Conservation (phyloP, 2,113 vertebrate genomes). For the Neodon shergylaensis region DNA sequence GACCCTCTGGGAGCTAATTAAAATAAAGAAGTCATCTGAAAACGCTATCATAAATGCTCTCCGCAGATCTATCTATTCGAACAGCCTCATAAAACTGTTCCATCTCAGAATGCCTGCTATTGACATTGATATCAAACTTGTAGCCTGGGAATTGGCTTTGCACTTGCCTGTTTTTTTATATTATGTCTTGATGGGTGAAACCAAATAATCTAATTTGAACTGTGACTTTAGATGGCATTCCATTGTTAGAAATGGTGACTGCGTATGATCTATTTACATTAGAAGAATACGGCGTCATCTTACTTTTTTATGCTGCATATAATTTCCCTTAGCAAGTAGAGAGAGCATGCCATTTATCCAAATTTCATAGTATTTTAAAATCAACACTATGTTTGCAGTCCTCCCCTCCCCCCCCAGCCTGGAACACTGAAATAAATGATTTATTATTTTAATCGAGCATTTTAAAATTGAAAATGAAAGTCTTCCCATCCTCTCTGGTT, state of each 20-base stretch:
- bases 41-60: background rate
- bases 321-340: conserved; percentile 30
- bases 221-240: conserved; percentile 37
- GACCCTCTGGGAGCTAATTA: background rate
- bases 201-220: background rate
- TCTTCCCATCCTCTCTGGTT: background rate
- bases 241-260: conserved; percentile 38
- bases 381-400: background rate
- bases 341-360: conserved; percentile 33
- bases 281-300: conserved; percentile 21
- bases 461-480: background rate
- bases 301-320: conserved; percentile 27
- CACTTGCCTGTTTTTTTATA: background rate
- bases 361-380: conserved; percentile 61
- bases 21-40: background rate
- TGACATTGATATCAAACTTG: conserved; percentile 6
- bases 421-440: conserved; percentile 20
- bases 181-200: conserved; percentile 15
- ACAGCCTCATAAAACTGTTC: conserved; percentile 22
- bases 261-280: conserved; percentile 33
- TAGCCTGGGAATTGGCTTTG: conserved; percentile 6
- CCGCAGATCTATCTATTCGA: background rate
- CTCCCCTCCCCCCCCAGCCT: background rate
- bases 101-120: conserved; percentile 1
- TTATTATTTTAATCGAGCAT: background rate